Percentiles rank a stretch among this genome's conserved stretches.
Conservation (phyloP, 1,140 invertebrate genomes). For the Centruroides vittatus region DNA sequence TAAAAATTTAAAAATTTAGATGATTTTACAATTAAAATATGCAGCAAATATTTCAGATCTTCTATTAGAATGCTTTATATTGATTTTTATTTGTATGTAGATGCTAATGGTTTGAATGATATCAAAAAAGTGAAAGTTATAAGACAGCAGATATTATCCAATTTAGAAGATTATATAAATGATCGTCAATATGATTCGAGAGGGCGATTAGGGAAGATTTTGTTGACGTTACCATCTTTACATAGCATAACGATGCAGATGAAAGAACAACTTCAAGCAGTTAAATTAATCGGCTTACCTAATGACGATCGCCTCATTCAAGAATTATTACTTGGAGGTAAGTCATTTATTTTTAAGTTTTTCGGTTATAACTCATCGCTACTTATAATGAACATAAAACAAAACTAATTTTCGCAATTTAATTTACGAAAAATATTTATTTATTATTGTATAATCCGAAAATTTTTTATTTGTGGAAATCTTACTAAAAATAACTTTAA, state of each 20-base stretch:
- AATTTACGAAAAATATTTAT: too few species aligned
- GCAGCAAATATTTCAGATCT: too few species aligned
- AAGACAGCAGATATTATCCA: constrained; percentile 89
- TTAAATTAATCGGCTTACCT: constrained; percentile 85
- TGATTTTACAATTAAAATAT: too few species aligned
- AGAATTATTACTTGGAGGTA: constrained; percentile 83
- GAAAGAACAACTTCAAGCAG: constrained; percentile 97
- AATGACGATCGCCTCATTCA: constrained; percentile 88
- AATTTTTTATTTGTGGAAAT: too few species aligned
- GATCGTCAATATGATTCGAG: constrained; percentile 88
- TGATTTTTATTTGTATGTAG: constrained; percentile 32
- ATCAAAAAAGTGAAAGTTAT: constrained; percentile 66
- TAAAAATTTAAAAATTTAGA: too few species aligned
- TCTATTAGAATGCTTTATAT: too few species aligned
- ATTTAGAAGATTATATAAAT: constrained; percentile 94
- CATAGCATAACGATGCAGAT: constrained; percentile 97
- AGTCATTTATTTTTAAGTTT: too few species aligned
- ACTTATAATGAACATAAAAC: too few species aligned
- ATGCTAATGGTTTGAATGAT: constrained; percentile 80
- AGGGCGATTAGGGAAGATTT: constrained; percentile 89
- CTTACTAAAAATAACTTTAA: too few species aligned
- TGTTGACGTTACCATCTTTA: constrained; percentile 78
- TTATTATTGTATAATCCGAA: too few species aligned
- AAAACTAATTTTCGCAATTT: too few species aligned
- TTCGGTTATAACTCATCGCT: too few species aligned